Conservation (phyloP, 2,797 vertebrate genomes). For the Ctenopoma kingsleyae region DNA sequence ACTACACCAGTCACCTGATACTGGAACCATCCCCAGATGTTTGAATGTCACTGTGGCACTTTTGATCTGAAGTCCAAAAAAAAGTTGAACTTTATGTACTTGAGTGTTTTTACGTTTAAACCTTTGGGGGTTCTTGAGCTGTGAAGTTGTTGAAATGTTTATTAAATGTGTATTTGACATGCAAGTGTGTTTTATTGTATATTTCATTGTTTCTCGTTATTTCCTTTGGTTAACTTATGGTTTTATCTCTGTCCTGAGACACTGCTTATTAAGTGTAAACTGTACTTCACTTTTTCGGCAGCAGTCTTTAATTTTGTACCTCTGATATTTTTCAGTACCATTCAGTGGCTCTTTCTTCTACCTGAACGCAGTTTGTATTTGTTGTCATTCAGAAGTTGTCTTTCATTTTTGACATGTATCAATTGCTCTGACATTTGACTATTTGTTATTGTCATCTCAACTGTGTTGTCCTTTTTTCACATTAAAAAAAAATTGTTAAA, state of each 20-base stretch:
- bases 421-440: constrained; percentile 31
- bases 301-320: background rate
- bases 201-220: constrained; percentile 36
- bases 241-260: constrained; percentile 30
- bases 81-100: constrained; percentile 3
- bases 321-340: background rate
- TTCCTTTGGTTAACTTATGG: constrained; percentile 41
- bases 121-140: constrained; percentile 42
- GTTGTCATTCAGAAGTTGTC: constrained; percentile 61
- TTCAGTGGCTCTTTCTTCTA: constrained; percentile 19
- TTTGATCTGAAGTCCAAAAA: constrained; percentile 33
- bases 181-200: constrained; percentile 42
- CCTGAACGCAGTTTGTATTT: constrained; percentile 41
- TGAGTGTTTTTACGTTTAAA: constrained; percentile 23
- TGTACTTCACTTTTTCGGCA: constrained; percentile 1
- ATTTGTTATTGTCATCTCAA: constrained; percentile 9
- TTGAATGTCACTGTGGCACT: constrained; percentile 67
- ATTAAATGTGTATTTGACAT: constrained; percentile 40
- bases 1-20: constrained; percentile 18
- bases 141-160: constrained; percentile 56
- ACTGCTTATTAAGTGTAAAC: constrained; percentile 8
- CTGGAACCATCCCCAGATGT: constrained; percentile 33
- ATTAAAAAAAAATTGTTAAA: background rate
- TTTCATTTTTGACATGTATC: constrained; percentile 40
- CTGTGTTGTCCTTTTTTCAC: constrained; percentile 4